Conservation (phyloP, 37 sponge, comb jelly and placozoan genomes). For the Spongilla lacustris region DNA sequence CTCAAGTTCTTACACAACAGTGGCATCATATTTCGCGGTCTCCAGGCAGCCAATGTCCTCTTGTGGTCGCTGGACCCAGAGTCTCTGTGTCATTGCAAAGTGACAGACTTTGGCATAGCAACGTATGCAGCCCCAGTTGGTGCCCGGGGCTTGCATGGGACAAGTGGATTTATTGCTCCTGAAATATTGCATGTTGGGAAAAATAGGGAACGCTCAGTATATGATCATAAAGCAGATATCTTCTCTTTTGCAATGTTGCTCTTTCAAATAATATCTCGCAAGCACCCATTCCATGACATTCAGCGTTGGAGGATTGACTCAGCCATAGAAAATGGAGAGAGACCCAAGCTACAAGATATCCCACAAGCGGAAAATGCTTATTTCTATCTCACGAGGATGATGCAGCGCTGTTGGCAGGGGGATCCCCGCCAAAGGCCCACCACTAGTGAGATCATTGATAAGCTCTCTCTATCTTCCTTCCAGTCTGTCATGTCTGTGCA, state of each 20-base stretch:
- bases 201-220: conserved; percentile 68
- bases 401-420: conserved; percentile 85
- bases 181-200: conserved; percentile 81
- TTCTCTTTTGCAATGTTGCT: conserved; percentile 90
- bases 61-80: conserved; percentile 85
- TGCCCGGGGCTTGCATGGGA: conserved; percentile 68
- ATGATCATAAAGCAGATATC: conserved; percentile 84
- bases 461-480: conserved; percentile 16
- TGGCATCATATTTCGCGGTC: conserved; percentile 83
- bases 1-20: conserved; percentile 78
- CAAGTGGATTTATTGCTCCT: conserved; percentile 91
- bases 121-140: conserved; percentile 78
- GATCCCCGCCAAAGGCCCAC: conserved; percentile 63
- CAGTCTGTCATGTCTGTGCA: conserved; percentile 71
- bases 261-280: conserved; percentile 81
- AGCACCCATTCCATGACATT: conserved; percentile 69
- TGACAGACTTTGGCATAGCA: conserved; percentile 92
- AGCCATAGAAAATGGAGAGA: conserved; percentile 51
- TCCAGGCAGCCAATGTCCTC: conserved; percentile 91
- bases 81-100: conserved; percentile 79
- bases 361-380: conserved; percentile 54
- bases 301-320: conserved; percentile 56
- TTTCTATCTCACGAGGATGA: conserved; percentile 70
- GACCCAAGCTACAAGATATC: conserved; percentile 74
- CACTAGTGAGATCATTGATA: conserved; percentile 40